Conservation (phyloP, 92 coral and sea anemone species). For the Porites divaricata region DNA sequence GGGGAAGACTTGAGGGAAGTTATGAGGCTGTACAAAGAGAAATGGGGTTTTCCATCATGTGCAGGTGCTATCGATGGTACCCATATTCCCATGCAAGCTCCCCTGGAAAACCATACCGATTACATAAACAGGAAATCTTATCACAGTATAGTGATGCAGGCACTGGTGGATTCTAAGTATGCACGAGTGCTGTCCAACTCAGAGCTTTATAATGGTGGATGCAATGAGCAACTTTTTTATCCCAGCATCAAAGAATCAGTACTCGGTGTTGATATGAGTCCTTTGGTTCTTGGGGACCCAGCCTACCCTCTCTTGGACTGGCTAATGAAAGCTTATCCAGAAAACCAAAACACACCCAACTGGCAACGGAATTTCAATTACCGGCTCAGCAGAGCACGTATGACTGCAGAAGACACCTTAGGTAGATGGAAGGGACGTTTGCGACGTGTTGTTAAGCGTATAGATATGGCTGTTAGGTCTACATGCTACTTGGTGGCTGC, state of each 20-base stretch:
- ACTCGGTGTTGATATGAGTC: constrained; percentile 34
- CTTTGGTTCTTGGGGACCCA: constrained; percentile 15
- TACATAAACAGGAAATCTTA: constrained; percentile 37
- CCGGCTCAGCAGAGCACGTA: constrained; percentile 41
- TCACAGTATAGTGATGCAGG: no score
- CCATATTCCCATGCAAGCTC: constrained; percentile 31
- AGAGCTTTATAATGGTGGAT: no score
- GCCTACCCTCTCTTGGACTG: constrained; percentile 24
- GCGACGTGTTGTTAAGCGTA: constrained; percentile 25
- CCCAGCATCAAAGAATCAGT: no score
- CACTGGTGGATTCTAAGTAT: no score
- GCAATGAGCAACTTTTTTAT: no score
- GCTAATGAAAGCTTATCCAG: constrained; percentile 48
- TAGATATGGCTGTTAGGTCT: constrained; percentile 41
- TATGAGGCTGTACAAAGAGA: no score
- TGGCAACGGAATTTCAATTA: constrained; percentile 39
- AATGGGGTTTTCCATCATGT: constrained; percentile 32
- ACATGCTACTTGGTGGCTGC: constrained; percentile 36
- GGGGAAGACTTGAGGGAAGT: no score
- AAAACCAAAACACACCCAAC: constrained; percentile 14
- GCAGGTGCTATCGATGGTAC: constrained; percentile 52
- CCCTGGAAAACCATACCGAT: constrained; percentile 17
- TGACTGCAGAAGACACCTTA: constrained; percentile 36
- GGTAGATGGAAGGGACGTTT: constrained; percentile 46
- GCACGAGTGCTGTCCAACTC: no score